Conservation (phyloP, 2,888 invertebrate species). For the Rhagonycha fulva region DNA sequence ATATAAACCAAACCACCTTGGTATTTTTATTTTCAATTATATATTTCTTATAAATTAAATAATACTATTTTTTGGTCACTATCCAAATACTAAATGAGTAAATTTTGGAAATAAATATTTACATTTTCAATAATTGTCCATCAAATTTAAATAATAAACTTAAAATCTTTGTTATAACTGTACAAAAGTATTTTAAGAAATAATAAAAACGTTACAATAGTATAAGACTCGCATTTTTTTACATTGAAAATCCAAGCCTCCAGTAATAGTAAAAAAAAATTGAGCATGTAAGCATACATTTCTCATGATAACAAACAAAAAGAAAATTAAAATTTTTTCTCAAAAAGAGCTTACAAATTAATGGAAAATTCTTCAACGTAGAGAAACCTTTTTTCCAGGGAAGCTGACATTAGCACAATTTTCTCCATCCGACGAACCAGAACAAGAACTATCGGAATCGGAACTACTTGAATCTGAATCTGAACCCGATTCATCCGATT, state of each 20-base stretch:
- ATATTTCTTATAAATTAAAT: neutral
- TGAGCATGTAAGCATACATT: neutral
- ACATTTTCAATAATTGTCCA: neutral
- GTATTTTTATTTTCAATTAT: neutral
- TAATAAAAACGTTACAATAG: neutral
- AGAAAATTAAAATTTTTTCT: neutral
- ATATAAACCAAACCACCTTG: neutral
- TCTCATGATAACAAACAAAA: neutral
- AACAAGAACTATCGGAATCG: constrained; percentile 50
- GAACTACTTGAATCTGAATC: constrained; percentile 58
- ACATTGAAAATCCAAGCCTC: neutral
- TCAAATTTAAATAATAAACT: neutral
- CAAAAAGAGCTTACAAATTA: neutral
- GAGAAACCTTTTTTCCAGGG: constrained; percentile 12
- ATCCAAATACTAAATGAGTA: neutral
- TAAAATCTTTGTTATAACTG: neutral
- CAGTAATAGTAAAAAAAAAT: neutral
- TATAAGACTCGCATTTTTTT: neutral
- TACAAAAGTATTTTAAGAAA: neutral
- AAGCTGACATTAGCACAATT: constrained; percentile 15
- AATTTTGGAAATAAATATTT: neutral
- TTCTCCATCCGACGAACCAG: constrained; percentile 38
- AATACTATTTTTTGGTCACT: neutral
- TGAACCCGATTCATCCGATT: constrained; percentile 59
- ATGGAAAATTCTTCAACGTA: constrained; percentile 3